Percentiles rank a stretch among this genome's conserved stretches.
Conservation (phyloP, 2,888 invertebrate species). For the Endotricha flammealis region DNA sequence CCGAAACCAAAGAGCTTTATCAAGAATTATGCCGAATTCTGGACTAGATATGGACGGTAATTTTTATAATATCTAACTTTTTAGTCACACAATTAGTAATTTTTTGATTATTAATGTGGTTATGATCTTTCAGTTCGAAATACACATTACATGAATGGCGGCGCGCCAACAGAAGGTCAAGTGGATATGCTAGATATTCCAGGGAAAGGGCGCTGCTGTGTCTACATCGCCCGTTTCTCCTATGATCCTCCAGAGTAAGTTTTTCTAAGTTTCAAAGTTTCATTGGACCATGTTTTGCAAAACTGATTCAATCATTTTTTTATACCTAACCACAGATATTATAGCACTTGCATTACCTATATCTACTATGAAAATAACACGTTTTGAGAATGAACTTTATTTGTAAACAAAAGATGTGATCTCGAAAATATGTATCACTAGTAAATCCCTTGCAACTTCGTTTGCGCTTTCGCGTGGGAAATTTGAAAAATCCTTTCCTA, state of each 20-base stretch:
- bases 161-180: conserved; percentile 81
- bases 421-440: too few relatives aligned
- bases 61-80: conserved; percentile 1
- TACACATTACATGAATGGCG: conserved; percentile 78
- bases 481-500: too few relatives aligned
- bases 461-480: too few relatives aligned
- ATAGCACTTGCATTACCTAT: too few relatives aligned
- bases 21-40: conserved; percentile 70
- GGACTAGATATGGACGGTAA: conserved; percentile 70
- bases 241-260: conserved; percentile 84
- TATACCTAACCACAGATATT: too few relatives aligned
- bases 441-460: too few relatives aligned
- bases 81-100: conserved; percentile 11
- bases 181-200: conserved; percentile 96
- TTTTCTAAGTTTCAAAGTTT: conserved; percentile 15
- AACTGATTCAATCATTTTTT: too few relatives aligned
- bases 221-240: conserved; percentile 91
- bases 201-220: conserved; percentile 94
- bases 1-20: conserved; percentile 76
- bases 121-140: conserved; percentile 55
- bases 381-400: too few relatives aligned
- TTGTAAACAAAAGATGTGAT: too few relatives aligned
- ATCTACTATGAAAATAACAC: too few relatives aligned
- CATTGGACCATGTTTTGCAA: too few relatives aligned
- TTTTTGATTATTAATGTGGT: conserved; percentile 3